Conservation (phyloP, 2,888 invertebrate genomes). For the Pimpla rufipes region DNA sequence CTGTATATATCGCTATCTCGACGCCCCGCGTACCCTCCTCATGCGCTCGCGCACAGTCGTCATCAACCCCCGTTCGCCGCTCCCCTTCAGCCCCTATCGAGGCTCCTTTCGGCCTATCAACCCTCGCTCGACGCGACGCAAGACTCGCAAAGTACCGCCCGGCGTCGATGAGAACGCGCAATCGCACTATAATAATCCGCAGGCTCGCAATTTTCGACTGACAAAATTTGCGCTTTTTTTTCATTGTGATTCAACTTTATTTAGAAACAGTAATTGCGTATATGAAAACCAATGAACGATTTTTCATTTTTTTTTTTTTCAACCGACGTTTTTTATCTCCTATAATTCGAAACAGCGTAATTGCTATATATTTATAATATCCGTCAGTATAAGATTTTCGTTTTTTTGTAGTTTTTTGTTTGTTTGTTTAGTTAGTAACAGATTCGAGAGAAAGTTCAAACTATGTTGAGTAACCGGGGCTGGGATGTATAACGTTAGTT, state of each 20-base stretch:
- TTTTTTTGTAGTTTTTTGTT: slow-evolving; percentile 8
- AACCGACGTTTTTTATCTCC: slow-evolving; percentile 35
- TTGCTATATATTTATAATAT: slow-evolving; percentile 49
- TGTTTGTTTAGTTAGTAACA: slow-evolving; percentile 39
- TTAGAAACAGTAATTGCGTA: slow-evolving; percentile 76
- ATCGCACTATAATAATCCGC: slow-evolving; percentile 57
- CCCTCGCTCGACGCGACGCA: slow-evolving; percentile 26
- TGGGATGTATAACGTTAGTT: slow-evolving; percentile 27
- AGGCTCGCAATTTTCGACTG: slow-evolving; percentile 6
- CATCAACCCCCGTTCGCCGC: slow-evolving; percentile 10
- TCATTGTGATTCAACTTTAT: slow-evolving; percentile 78
- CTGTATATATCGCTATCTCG: slow-evolving; percentile 44
- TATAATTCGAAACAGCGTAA: slow-evolving; percentile 36
- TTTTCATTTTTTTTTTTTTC: not conserved
- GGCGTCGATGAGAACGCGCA: slow-evolving; percentile 72
- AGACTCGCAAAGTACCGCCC: slow-evolving; percentile 9
- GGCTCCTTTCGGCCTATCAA: not conserved
- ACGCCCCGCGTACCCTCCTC: slow-evolving; percentile 14
- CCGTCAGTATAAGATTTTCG: slow-evolving; percentile 22
- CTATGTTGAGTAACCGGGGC: slow-evolving; percentile 35
- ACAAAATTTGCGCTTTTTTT: slow-evolving; percentile 1
- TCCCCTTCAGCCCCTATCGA: not conserved
- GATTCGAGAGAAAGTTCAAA: slow-evolving; percentile 32
- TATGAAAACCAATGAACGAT: slow-evolving; percentile 73
- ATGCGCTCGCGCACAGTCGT: slow-evolving; percentile 63